Conservation (phyloP, 2,888 invertebrate genomes). For the Drosophila anomelani region DNA sequence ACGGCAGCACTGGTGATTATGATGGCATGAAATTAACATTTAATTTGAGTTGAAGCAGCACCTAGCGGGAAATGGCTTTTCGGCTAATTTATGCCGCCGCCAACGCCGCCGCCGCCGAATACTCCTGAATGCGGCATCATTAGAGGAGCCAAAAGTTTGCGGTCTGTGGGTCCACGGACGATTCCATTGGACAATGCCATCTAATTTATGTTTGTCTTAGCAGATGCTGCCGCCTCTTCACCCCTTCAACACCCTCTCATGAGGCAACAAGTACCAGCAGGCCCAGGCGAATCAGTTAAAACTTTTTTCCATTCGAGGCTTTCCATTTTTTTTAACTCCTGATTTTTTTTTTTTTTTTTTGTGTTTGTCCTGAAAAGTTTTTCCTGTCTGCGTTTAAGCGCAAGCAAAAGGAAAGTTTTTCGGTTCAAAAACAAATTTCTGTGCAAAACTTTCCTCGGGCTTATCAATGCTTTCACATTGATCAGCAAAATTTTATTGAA, state of each 20-base stretch:
- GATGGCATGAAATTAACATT: conserved; percentile 81
- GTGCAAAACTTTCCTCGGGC: conserved; percentile 65
- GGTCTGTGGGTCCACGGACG: conserved; percentile 49
- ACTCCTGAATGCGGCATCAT: conserved; percentile 75
- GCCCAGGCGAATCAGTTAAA: conserved; percentile 29
- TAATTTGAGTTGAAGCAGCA: conserved; percentile 75
- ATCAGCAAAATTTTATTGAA: conserved; percentile 51
- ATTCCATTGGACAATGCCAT: conserved; percentile 76
- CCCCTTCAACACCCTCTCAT: conserved; percentile 5
- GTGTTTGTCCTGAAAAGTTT: conserved; percentile 66
- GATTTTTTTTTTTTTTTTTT: not conserved
- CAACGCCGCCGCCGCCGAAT: conserved; percentile 36
- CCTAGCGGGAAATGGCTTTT: conserved; percentile 61
- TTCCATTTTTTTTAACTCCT: not conserved
- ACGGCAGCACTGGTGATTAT: conserved; percentile 67
- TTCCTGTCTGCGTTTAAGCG: conserved; percentile 79
- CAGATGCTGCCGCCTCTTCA: conserved; percentile 61
- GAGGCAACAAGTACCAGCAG: conserved; percentile 44
- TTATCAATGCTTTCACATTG: conserved; percentile 68
- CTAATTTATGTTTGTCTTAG: conserved; percentile 78
- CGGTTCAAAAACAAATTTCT: conserved; percentile 63
- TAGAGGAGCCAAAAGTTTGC: conserved; percentile 71
- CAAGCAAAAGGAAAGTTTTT: conserved; percentile 56
- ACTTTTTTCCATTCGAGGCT: conserved; percentile 37
- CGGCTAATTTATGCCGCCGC: conserved; percentile 74